Base-by-base conservation (phyloP, 2,113 vertebrate species). In the Grallaria varia region DNA sequence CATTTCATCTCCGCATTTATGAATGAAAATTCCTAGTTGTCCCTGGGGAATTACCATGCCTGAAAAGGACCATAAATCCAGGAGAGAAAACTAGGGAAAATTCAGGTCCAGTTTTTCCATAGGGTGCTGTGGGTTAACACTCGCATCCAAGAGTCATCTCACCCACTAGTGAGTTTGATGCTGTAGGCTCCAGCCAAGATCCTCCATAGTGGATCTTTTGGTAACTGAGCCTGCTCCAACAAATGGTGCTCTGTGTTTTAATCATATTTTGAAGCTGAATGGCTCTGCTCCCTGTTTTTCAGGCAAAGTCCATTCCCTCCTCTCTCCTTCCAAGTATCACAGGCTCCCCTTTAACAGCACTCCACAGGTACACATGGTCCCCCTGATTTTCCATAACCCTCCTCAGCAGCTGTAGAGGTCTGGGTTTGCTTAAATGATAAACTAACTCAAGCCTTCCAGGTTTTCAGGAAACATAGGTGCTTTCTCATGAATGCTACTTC, bases 131-230 rank as follows among this genome's bases (percentile, higher is more conserved):
- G 53, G 40, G 78, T 88, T 94, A 22, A 37, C 68, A 39, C 28
- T 90, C 24, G 31, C 45, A 84, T 88, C 40, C 68, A 91, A 59
- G 30, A 77, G 37, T n/a, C 64, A 56, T 73, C 47, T 89, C 40
- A 73, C 28, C 35, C 0, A 0, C 50, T 69, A 60, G 30, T 52
- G 56, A 93, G 55, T 72, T 71, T 82, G 76, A 60, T 85, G 67
- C 44, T 45, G 47, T 23, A 78, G 39, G 22, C 75, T 76, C 25
- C 58, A 96, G 90, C 56, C 77, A 91, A 89, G 55, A 60, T 76
- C 45, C 12, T 79, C 77, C 55, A 73, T 93, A 96, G 90, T 55
- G 49, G 49, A 89, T 28, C 39, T 66, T 64, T 93, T 96, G 90
- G 93, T 79, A 87, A 49, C 53, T 71, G 25, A 27, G 9, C 47